Conservation (phyloP, 2,797 vertebrate genomes). For the Hypotaenidia okinawae region DNA sequence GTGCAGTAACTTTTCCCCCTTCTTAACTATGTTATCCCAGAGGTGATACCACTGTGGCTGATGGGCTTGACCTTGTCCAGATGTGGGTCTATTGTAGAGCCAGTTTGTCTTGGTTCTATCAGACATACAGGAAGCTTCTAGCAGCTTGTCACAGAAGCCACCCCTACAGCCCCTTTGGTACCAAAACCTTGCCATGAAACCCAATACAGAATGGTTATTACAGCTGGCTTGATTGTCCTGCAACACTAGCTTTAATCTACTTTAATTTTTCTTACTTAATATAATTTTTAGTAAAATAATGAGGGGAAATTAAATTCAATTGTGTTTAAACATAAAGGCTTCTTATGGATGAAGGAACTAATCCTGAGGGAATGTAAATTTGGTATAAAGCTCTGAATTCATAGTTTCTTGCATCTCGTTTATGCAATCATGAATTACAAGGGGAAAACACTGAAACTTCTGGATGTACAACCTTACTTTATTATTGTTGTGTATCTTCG, state of each 20-base stretch:
- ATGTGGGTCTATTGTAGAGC: no score
- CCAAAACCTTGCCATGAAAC: no score
- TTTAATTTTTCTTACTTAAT: neutral
- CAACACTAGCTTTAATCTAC: neutral
- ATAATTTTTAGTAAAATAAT: neutral
- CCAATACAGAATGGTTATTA: neutral
- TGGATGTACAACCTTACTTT: neutral
- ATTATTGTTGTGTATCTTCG: neutral
- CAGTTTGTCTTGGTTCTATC: no score
- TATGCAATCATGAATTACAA: neutral
- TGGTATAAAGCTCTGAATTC: neutral
- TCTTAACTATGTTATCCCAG: no score
- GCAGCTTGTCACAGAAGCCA: no score
- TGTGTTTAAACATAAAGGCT: neutral
- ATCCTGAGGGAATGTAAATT: neutral
- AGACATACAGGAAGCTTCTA: no score
- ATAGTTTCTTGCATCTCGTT: neutral
- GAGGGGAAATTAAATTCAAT: neutral
- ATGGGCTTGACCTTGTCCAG: no score
- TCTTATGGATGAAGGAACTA: neutral
- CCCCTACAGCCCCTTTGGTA: no score
- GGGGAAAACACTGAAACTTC: neutral
- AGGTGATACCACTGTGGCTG: no score
- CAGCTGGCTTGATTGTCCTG: neutral
- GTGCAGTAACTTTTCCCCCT: no score